These are phyloP conservation scores for Psittacus erithacus DNA, from an alignment of 2,113 vertebrate species.

Conservation along the genomic window DNA sequence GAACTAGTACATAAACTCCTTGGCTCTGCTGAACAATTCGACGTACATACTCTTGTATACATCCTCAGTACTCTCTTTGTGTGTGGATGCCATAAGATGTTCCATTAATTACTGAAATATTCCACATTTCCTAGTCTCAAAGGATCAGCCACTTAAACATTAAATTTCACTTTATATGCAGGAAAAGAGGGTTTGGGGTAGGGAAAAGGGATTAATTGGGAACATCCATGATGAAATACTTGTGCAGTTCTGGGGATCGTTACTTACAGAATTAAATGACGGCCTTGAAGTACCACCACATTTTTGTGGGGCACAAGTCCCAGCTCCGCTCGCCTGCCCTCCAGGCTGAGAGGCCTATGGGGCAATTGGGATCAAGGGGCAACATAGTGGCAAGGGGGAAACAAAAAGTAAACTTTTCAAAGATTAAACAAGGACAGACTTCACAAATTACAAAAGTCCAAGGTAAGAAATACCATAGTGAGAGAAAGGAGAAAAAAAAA, in stretches of 20 bases:
- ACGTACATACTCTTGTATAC: neutral
- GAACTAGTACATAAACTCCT: neutral
- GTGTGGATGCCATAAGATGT: neutral
- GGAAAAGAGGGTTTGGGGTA: constrained; percentile 37
- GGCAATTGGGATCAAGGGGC: constrained; percentile 54
- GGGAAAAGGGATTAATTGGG: neutral
- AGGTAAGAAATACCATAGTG: neutral
- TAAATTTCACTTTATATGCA: neutral
- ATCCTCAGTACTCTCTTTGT: neutral
- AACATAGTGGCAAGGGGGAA: constrained; percentile 66
- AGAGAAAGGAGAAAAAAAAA: neutral
- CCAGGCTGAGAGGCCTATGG: constrained; percentile 76
- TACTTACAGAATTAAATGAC: constrained; percentile 86
- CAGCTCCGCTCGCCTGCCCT: constrained; percentile 74
- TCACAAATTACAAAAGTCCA: constrained; percentile 6
- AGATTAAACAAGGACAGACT: constrained; percentile 55
- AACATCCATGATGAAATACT: constrained; percentile 25
- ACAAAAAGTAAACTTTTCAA: constrained; percentile 72
- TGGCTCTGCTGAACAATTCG: neutral
- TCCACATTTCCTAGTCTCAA: neutral
- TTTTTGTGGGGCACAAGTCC: constrained; percentile 79
- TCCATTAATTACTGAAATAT: neutral
- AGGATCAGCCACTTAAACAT: neutral
- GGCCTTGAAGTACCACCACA: constrained; percentile 78
- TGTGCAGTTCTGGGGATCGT: constrained; percentile 37